Evolutionary conservation across 2,113 vertebrate genomes (phyloP), one percentile per base, ranked within the genome.

Genomic region (Corvus cornix): DNA sequence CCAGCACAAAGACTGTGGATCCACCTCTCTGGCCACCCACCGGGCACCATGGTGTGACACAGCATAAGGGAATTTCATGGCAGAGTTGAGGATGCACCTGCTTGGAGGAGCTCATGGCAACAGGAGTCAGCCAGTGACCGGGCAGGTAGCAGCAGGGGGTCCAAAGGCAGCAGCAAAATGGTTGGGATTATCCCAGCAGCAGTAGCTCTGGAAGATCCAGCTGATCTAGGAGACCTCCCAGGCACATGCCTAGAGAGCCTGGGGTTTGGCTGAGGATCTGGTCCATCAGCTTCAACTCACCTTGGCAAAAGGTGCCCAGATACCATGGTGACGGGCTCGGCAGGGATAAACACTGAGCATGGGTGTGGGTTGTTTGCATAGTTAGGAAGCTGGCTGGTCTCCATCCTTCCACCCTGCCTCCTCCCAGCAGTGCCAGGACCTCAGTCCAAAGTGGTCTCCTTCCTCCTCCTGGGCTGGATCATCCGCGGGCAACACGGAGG

Each of bases 361-460:
- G 96, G 96, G 96, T 75, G 96, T 96, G 95, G 93, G 95, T 39
- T 97, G 96, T 96, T 96, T 96, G 95, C 95, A 96, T 93, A 97
- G 90, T 35, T 73, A 95, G 92, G 95, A 95, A 97, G 93, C 95
- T 96, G 96, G 96, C 96, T 93, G 85, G 88, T 49, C 87, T 97
- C 95, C 96, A 97, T 95, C 95, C 93, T 90, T 97, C 96, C 95
- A 84, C 95, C 95, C 96, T 92, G 64, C 95, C 94, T 96, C 82
- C 93, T 96, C 90, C 93, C 84, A 67, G 55, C 11, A 4, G 63
- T 77, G 90, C 91, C 87, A 93, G 90, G 82, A 94, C 84, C 90
- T 91, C 91, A 16, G 31, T 90, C 82, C 85, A 79, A 67, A 89
- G 83, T 92, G 95, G 95, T 96, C 95, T 96, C 94, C 90, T 94